Evolutionary conservation across 2,888 invertebrate species (phyloP), one percentile per base, ranked within the genome.

Genomic region (Erebia epiphron): DNA sequence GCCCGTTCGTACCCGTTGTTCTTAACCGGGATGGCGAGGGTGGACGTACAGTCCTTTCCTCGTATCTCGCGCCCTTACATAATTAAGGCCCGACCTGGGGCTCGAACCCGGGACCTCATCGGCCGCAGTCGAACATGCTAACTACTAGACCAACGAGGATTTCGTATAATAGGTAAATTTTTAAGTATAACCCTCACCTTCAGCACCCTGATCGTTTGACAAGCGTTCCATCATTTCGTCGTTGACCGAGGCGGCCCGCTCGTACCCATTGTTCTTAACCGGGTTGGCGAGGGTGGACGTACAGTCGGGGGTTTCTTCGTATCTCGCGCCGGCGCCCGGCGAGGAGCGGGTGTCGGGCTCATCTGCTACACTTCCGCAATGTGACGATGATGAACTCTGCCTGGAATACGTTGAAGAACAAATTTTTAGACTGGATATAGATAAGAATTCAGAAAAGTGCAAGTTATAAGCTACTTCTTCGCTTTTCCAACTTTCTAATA

Each of bases 1-100:
- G 87, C 89, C 79, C 93, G 88, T 80, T 93, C 94, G 75, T 93
- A 88, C 86, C 94, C 88, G 85, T 95, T 87, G 89, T 94, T 90
- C 91, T 95, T 89, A 78, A 87, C 83, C 1, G 91, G 89, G 84
- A 89, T 90, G 79, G 86, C 80, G 83, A 93, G 87, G 79, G 94
- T 86, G 75, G 94, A 82, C 79, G 94, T 90, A 87, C 88, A 90
- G 87, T 90, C 93, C 82, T 92, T 83, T 92, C 92, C 66, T 92
- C 91, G 75, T 90, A 92, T 18, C 94, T 93, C 69, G 90, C 88
- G 74, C 89, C 86, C n/a, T n/a, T n/a, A n/a, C n/a, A n/a, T n/a
- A n/a, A n/a, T n/a, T n/a, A n/a, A n/a, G n/a, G n/a, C n/a, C n/a
- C n/a, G n/a, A n/a, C n/a, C n/a, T n/a, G n/a, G n/a, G n/a, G n/a